Base-by-base conservation (phyloP, 2,113 vertebrate species). In the Thamnaconus septentrionalis region DNA sequence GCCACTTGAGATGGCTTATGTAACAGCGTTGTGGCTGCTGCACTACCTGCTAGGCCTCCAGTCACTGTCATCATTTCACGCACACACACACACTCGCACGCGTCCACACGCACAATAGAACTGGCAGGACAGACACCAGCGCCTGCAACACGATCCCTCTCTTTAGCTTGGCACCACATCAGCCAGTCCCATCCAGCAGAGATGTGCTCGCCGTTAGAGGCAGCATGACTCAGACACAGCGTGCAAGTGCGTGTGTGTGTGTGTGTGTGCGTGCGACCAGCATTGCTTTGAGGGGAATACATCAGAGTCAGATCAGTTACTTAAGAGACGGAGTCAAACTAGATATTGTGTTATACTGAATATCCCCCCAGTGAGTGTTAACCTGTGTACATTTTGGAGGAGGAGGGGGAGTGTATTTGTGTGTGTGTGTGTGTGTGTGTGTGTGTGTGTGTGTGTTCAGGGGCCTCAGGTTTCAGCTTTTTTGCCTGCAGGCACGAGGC, bases 1-100 rank as follows among this genome's bases (percentile, higher is more conserved):
- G 88, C 89, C 89, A 89, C 85, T 90, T 89, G 90, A 90, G 88
- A 92, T 80, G 84, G 83, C 80, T 93, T 93, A 91, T 85, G 82
- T 89, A 93, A 92, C 81, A 79, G 79, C 81, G 57, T 71, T 80
- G 89, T 83, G 87, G 87, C 85, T 89, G 88, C 87, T 87, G 87
- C 82, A 80, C 78, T 90, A 90, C 88, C 86, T 89, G 90, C 88
- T 84, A 53, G 74, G 84, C 80, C 82, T 78, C 69, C 75, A 79
- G 80, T 73, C 54, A 41, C 75, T 69, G 83, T 83, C 79, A 80
- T 78, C 47, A 81, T 84, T 78, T 80, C 48, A 73, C 82, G 80
- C 82, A 84, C 78, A 86, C 64, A 31, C 49, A 81, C 44, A 56
- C 74, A 66, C 66, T 61, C 48, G 75, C 50, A 59, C 74, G 64